Evolutionary conservation across 2,888 invertebrate genomes (phyloP).

Genomic region (Philonicus albiceps): DNA sequence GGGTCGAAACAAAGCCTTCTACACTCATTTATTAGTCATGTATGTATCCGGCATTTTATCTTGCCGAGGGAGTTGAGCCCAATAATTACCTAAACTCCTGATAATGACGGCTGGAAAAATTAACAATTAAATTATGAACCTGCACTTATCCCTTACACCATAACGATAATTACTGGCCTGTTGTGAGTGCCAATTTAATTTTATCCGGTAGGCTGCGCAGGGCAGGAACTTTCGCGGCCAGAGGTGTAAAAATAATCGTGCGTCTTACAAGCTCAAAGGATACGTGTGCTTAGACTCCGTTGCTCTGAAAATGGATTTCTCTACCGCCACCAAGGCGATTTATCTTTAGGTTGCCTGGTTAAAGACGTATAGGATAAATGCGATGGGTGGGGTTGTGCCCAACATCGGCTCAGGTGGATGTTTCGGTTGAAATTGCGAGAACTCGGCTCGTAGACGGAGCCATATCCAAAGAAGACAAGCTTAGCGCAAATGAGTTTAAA

Average conservation of each 20-base stretch:
- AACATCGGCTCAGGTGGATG: constrained; percentile 4
- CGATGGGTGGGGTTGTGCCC: not conserved
- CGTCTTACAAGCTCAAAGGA: not conserved
- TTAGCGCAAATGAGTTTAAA: constrained; percentile 1
- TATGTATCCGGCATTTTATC: constrained; percentile 28
- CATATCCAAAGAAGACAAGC: not conserved
- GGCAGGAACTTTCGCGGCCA: not conserved
- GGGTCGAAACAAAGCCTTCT: constrained; percentile 21
- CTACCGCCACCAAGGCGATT: constrained; percentile 5
- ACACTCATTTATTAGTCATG: constrained; percentile 31
- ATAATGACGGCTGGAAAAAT: constrained; percentile 41
- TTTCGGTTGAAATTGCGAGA: constrained; percentile 5
- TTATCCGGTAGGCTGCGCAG: not conserved
- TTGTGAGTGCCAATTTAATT: constrained; percentile 13
- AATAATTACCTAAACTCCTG: constrained; percentile 41
- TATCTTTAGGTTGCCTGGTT: constrained; percentile 8
- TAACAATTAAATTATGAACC: constrained; percentile 40
- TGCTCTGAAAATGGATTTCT: not conserved
- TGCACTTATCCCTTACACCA: constrained; percentile 26
- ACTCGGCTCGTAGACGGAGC: not conserved
- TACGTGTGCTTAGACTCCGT: not conserved
- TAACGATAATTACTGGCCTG: constrained; percentile 21
- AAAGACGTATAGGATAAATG: not conserved
- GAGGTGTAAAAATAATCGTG: constrained; percentile 26
- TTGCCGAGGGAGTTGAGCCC: constrained; percentile 6